Conservation (phyloP, 2,888 invertebrate species). For the Drosophila paramelanica region DNA sequence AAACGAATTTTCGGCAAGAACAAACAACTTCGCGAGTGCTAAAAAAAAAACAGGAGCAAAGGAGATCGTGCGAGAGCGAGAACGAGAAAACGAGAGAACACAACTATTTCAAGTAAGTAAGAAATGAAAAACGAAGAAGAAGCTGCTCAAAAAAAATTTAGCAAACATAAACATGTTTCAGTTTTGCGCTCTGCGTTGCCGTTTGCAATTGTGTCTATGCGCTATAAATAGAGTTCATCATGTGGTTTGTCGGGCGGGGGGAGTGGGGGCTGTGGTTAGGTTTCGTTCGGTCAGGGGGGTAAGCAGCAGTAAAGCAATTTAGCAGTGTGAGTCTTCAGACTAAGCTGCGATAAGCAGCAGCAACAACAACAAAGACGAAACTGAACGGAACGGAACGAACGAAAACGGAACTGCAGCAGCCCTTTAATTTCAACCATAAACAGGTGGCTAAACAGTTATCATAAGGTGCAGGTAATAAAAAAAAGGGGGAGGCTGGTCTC, state of each 20-base stretch:
- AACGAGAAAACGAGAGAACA: not conserved
- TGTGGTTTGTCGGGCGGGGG: not conserved
- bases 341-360: slow-evolving; percentile 21
- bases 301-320: slow-evolving; percentile 2
- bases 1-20: slow-evolving; percentile 24
- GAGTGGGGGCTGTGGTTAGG: not conserved
- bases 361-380: not conserved
- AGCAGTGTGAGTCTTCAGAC: not conserved
- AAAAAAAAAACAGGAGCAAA: not conserved
- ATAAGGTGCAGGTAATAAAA: too few species aligned
- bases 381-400: not conserved
- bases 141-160: slow-evolving; percentile 5
- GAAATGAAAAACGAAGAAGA: not conserved
- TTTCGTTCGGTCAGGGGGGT: slow-evolving; percentile 15
- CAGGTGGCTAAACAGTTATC: too few species aligned
- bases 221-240: slow-evolving; percentile 37
- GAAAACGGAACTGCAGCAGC: slow-evolving; percentile 1
- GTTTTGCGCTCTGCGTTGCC: slow-evolving; percentile 8
- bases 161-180: slow-evolving; percentile 43
- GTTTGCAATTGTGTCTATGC: slow-evolving; percentile 28
- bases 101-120: slow-evolving; percentile 44
- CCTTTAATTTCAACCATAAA: not conserved
- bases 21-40: slow-evolving; percentile 14
- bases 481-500: too few species aligned
- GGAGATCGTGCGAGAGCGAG: slow-evolving; percentile 6